phyloP scores from a whole-genome alignment of 2,113 vertebrate genomes.

The Catharus minimus region DNA sequence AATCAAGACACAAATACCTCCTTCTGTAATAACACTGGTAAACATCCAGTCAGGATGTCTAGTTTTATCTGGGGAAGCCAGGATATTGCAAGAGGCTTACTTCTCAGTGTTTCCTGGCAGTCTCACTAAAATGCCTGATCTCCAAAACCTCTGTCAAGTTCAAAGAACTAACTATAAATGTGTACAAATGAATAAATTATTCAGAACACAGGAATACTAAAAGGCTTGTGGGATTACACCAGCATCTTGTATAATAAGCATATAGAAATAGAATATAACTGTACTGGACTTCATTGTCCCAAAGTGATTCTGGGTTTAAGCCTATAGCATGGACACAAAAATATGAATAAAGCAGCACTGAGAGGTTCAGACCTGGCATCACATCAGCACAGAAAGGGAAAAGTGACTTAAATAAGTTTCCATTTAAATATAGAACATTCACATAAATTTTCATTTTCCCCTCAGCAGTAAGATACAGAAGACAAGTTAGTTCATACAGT shows the following conservation, averaged over 20 bases:
- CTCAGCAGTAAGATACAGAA: not conserved
- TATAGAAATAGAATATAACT: not conserved
- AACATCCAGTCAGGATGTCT: conserved; percentile 33
- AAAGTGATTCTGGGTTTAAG: not conserved
- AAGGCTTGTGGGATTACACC: not conserved
- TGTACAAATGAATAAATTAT: not conserved
- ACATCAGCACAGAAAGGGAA: not conserved
- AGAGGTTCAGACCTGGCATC: not conserved
- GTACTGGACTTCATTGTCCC: not conserved
- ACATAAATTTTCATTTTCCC: not conserved
- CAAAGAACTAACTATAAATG: not conserved
- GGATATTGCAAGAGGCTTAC: not conserved
- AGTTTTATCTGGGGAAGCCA: not conserved
- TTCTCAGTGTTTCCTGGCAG: not conserved
- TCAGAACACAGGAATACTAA: not conserved
- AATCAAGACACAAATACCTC: conserved; percentile 2
- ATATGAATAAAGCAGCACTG: not conserved
- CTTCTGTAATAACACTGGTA: not conserved
- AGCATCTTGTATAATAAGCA: not conserved
- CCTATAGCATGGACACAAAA: not conserved
- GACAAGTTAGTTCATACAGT: not conserved
- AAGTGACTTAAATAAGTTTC: not conserved
- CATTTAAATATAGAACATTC: not conserved
- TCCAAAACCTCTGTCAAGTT: not conserved
- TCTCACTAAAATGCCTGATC: not conserved